phyloP scores from a whole-genome alignment of 2,888 invertebrate genomes.

The Drosophila lacicola region DNA sequence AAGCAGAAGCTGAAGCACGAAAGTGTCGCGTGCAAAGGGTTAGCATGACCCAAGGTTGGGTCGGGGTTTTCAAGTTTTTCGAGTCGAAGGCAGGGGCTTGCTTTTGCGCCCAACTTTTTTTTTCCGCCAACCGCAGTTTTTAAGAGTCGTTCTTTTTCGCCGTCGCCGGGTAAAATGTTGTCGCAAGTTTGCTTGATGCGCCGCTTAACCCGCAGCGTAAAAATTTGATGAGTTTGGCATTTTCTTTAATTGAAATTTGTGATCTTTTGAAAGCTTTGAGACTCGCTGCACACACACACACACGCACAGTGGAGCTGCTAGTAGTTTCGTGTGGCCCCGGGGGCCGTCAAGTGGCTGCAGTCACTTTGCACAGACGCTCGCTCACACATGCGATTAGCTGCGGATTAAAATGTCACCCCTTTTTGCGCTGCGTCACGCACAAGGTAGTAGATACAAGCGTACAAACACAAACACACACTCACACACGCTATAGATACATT shows the following conservation, averaged over 20 bases:
- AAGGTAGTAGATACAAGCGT: conserved; percentile 51
- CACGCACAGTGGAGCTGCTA: background rate
- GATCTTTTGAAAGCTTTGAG: conserved; percentile 83
- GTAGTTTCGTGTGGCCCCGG: conserved; percentile 38
- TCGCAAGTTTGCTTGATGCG: conserved; percentile 60
- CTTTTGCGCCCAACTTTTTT: conserved; percentile 20
- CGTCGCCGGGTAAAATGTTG: conserved; percentile 33
- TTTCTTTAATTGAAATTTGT: conserved; percentile 83
- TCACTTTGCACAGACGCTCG: conserved; percentile 53
- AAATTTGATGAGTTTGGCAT: conserved; percentile 79
- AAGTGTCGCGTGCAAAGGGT: conserved; percentile 61
- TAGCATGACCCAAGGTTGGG: conserved; percentile 36
- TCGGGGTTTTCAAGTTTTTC: background rate
- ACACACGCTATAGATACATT: conserved; percentile 64
- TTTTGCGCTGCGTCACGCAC: conserved; percentile 62
- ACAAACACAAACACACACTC: background rate
- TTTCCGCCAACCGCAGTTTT: conserved; percentile 60
- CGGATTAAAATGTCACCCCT: conserved; percentile 84
- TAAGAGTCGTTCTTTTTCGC: conserved; percentile 34
- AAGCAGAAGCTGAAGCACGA: background rate
- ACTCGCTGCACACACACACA: conserved; percentile 47
- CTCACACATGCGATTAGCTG: conserved; percentile 81
- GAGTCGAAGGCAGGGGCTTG: background rate
- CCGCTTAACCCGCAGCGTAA: conserved; percentile 76
- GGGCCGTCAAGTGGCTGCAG: conserved; percentile 69